These are phyloP conservation scores for Phasianus colchicus DNA, from an alignment of 2,113 vertebrate species.

Conservation along the genomic window DNA sequence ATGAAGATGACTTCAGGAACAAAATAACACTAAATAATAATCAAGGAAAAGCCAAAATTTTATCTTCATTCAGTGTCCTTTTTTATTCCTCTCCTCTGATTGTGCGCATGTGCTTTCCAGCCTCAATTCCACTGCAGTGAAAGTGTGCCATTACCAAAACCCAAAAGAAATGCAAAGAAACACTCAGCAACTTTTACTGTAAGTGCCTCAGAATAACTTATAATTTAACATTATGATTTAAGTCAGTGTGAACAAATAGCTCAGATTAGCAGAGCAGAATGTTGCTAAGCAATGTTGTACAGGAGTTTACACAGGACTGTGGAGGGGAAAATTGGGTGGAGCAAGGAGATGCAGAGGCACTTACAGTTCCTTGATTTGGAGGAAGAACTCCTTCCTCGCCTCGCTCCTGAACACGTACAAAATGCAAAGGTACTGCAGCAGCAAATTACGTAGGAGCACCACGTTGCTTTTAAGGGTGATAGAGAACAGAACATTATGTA, in stretches of 20 bases:
- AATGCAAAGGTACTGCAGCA: not conserved
- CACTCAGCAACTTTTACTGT: not conserved
- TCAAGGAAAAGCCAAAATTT: not conserved
- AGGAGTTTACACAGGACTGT: not conserved
- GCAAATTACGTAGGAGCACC: not conserved
- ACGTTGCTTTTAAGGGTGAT: not conserved
- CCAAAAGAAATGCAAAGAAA: not conserved
- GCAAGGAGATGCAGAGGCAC: not conserved
- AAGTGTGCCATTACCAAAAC: not conserved
- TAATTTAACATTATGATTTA: not conserved
- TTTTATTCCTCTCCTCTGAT: not conserved
- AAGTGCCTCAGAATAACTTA: not conserved
- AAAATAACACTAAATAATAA: not conserved
- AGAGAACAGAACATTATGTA: not conserved
- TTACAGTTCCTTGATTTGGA: not conserved
- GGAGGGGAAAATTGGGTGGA: not conserved
- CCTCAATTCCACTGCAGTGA: not conserved
- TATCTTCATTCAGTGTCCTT: not conserved
- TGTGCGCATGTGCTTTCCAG: not conserved
- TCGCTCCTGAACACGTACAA: rapidly evolving
- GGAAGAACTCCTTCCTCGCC: not conserved
- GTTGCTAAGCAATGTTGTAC: not conserved
- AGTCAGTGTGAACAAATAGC: not conserved
- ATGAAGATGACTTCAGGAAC: not conserved
- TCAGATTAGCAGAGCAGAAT: not conserved